Conservation (phyloP, 1,140 invertebrate species). For the Apis dorsata region DNA sequence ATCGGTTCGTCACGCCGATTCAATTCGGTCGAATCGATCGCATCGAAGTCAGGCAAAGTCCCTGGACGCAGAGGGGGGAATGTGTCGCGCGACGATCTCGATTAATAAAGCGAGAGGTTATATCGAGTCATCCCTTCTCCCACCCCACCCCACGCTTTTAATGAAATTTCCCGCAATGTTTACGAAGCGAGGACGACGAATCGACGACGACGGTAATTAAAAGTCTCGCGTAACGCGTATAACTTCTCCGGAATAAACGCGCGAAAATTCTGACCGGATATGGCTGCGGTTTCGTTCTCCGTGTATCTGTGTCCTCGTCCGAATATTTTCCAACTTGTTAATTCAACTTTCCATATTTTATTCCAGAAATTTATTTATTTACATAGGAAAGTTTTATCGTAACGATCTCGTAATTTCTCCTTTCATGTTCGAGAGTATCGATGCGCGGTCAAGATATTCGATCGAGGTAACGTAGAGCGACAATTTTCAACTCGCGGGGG, state of each 20-base stretch:
- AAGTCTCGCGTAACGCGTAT: background rate
- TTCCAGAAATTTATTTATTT: no score
- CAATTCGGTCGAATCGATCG: background rate
- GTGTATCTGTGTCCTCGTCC: no score
- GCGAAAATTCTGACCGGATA: no score
- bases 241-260: no score
- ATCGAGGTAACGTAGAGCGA: background rate
- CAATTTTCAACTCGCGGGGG: background rate
- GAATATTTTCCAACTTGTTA: no score
- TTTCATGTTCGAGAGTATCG: no score
- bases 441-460: background rate
- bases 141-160: background rate
- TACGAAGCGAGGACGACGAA: background rate
- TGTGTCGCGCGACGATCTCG: background rate
- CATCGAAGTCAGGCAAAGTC: background rate
- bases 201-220: background rate
- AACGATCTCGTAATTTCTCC: no score
- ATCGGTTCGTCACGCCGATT: background rate
- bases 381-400: no score
- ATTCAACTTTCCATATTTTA: no score
- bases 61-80: background rate
- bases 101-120: slow-evolving; percentile 13
- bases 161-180: slow-evolving; percentile 12
- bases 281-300: no score
- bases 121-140: background rate